These are phyloP conservation scores for Girardinichthys multiradiatus DNA, from an alignment of 2,113 vertebrate species.

Conservation along the genomic window DNA sequence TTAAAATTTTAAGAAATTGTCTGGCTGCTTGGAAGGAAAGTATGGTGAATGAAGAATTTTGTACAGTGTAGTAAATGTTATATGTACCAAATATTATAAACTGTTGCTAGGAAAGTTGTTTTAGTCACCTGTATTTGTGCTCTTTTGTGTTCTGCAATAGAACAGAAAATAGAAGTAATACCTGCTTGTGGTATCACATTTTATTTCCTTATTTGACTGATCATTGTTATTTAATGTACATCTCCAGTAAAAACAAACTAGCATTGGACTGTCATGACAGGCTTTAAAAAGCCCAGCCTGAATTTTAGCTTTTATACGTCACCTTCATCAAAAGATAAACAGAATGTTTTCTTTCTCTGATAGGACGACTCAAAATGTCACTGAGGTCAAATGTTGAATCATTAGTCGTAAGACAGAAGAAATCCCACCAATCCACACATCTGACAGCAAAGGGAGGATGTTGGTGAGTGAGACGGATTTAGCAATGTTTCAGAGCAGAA, in stretches of 20 bases:
- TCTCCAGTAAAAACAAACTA: not conserved
- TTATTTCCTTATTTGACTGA: no score
- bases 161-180: no score
- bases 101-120: no score
- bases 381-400: constrained; percentile 11
- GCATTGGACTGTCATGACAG: not conserved
- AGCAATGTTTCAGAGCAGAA: constrained; percentile 17
- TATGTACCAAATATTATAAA: no score
- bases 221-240: not conserved
- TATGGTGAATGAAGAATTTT: not conserved
- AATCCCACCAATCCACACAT: not conserved
- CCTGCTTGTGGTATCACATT: no score
- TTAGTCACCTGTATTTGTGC: no score
- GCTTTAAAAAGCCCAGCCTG: no score
- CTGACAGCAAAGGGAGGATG: constrained; percentile 11
- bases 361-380: constrained; percentile 1
- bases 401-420: not conserved
- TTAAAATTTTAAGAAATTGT: not conserved
- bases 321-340: not conserved
- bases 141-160: no score
- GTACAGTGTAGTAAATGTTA: no score
- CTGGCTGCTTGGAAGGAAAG: not conserved
- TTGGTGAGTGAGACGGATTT: constrained; percentile 3
- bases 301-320: not conserved
- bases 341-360: not conserved